Percentiles rank a stretch among this genome's conserved stretches.
These are phyloP conservation scores for Rhyacophila evoluta DNA, from an alignment of 2,888 invertebrate genomes.

Conservation along the genomic window DNA sequence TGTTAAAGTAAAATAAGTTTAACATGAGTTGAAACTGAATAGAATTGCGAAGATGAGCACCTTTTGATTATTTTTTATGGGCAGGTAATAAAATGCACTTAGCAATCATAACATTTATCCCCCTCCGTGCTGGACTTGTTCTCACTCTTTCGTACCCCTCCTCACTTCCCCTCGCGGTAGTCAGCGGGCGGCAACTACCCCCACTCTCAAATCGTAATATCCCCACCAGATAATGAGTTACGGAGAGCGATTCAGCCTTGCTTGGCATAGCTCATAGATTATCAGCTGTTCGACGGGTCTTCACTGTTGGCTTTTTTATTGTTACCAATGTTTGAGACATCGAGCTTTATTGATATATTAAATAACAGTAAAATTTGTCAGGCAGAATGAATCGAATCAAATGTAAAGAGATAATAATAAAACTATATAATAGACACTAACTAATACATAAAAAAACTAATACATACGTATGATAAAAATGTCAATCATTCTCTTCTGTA, in stretches of 20 bases:
- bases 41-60: not conserved
- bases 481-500: too few species aligned
- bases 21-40: too few species aligned
- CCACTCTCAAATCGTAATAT: constrained; percentile 27
- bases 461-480: too few species aligned
- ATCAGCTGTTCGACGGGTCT: constrained; percentile 35
- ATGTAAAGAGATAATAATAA: too few species aligned
- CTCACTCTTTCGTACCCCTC: constrained; percentile 30
- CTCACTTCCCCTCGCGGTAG: constrained; percentile 33
- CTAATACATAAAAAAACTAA: too few species aligned
- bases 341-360: constrained; percentile 1
- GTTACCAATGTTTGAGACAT: not conserved
- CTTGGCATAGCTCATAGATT: constrained; percentile 35
- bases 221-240: constrained; percentile 34
- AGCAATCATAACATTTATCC: constrained; percentile 48
- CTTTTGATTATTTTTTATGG: not conserved
- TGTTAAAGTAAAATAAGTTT: too few species aligned
- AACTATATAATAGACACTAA: too few species aligned
- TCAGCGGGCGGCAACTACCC: constrained; percentile 19
- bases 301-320: not conserved
- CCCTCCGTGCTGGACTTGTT: constrained; percentile 25
- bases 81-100: constrained; percentile 39
- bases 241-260: constrained; percentile 6
- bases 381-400: not conserved
- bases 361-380: constrained; percentile 2